A percentile compares a stretch with the other conserved stretches of the same genome.
Evolutionary conservation across 2,888 invertebrate species (phyloP).

Genomic region (Agrenia bidenticulata): DNA sequence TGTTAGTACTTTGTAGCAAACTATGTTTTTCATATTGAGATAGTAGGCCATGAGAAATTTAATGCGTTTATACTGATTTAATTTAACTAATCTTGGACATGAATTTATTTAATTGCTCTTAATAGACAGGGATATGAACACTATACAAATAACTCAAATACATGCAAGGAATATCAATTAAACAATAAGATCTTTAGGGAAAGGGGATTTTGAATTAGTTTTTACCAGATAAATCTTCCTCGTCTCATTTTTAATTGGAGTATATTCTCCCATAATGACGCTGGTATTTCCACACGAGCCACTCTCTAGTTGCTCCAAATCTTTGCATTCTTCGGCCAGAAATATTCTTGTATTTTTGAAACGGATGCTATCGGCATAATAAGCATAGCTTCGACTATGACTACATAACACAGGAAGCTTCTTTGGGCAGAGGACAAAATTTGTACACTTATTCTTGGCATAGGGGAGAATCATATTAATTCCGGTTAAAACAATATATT

Average conservation of each 20-base stretch:
- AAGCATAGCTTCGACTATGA: constrained; percentile 32
- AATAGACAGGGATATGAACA: background rate
- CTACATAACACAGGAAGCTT: constrained; percentile 36
- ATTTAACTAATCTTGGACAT: background rate
- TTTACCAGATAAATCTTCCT: constrained; percentile 30
- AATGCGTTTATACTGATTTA: too few relatives aligned
- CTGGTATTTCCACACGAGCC: constrained; percentile 12
- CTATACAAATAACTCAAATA: background rate
- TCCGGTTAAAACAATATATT: too few relatives aligned
- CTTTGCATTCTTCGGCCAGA: constrained; percentile 18
- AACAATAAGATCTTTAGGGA: constrained; percentile 12
- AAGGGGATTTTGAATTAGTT: constrained; percentile 31
- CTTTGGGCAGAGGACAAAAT: too few relatives aligned
- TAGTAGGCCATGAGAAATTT: background rate
- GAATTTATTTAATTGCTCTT: background rate
- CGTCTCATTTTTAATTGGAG: constrained; percentile 20
- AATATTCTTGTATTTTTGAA: constrained; percentile 20
- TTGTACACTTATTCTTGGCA: too few relatives aligned
- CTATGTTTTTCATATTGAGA: too few relatives aligned
- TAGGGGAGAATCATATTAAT: too few relatives aligned
- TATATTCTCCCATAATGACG: constrained; percentile 35
- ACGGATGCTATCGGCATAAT: constrained; percentile 34
- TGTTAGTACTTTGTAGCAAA: too few relatives aligned
- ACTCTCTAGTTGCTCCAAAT: constrained; percentile 18
- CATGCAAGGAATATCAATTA: background rate